phyloP scores from a whole-genome alignment of 2,113 vertebrate genomes.

The Craseonycteris thonglongyai region DNA sequence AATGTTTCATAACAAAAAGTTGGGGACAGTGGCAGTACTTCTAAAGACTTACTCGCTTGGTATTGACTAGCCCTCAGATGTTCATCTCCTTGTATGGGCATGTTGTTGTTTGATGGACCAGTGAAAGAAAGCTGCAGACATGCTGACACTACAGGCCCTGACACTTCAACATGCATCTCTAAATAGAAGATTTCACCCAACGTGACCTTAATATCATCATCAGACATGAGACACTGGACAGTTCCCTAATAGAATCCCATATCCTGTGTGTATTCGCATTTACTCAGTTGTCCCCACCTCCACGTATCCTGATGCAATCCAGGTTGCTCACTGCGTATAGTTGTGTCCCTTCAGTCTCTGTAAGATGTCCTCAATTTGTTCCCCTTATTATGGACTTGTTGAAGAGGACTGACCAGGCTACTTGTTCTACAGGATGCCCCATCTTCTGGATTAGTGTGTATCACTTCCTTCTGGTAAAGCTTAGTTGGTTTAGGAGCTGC shows the following conservation, averaged over 20 bases:
- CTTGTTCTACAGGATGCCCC: no score
- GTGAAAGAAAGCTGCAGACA: not conserved
- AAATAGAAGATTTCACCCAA: not conserved
- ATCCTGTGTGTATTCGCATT: not conserved
- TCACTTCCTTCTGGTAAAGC: not conserved
- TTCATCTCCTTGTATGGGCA: not conserved
- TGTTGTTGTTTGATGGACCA: not conserved
- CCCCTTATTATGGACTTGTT: not conserved
- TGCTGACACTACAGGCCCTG: no score
- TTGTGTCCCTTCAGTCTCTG: not conserved
- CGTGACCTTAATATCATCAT: not conserved
- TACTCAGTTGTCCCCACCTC: not conserved
- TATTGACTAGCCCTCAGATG: no score
- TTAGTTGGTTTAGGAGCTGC: not conserved
- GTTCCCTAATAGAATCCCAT: rapidly evolving
- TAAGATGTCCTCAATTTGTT: not conserved
- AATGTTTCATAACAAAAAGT: not conserved
- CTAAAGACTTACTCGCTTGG: no score
- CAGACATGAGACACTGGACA: not conserved
- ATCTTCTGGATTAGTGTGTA: not conserved
- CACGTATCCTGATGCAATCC: no score
- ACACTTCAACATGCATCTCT: not conserved
- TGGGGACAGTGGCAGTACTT: not conserved
- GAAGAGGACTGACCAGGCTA: not conserved
- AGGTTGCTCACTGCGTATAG: not conserved